A percentile compares a stretch with the other conserved stretches of the same genome.
Conservation (phyloP, 2,113 vertebrate genomes). For the Herpetotheres cachinnans region DNA sequence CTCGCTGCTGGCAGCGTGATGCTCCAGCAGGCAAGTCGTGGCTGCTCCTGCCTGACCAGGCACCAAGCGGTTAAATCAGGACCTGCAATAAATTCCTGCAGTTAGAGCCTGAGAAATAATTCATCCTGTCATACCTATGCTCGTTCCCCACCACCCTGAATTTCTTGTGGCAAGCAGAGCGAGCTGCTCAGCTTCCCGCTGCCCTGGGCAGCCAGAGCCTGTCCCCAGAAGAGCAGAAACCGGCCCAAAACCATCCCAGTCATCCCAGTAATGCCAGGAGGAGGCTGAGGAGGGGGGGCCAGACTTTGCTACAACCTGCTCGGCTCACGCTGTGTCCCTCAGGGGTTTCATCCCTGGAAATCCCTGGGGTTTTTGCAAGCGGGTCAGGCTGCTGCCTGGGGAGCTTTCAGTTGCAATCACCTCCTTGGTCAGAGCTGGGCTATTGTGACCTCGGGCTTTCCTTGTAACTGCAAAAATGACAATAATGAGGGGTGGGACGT, state of each 20-base stretch:
- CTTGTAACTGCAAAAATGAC: neutral
- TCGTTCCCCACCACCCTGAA: neutral
- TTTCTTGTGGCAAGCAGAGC: neutral
- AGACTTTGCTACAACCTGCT: neutral
- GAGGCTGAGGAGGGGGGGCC: neutral
- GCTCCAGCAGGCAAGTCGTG: neutral
- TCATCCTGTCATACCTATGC: neutral
- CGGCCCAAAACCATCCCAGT: neutral
- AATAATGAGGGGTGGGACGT: fast-evolving
- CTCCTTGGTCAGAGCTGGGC: neutral
- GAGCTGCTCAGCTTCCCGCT: neutral
- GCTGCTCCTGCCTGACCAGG: neutral
- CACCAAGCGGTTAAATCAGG: neutral
- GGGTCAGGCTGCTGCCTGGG: neutral
- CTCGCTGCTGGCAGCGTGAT: neutral
- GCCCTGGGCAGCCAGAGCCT: neutral
- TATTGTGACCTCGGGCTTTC: neutral
- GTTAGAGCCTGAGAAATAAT: neutral
- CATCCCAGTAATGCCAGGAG: neutral
- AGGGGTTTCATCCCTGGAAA: neutral
- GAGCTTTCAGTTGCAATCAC: neutral
- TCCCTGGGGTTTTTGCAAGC: neutral
- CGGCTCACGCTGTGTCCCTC: fast-evolving
- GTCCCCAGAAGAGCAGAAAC: neutral
- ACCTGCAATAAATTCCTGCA: neutral